Percentiles rank a stretch among this genome's conserved stretches.
These are phyloP conservation scores for Eumaeus atala DNA, from an alignment of 1,140 invertebrate genomes.

Conservation along the genomic window DNA sequence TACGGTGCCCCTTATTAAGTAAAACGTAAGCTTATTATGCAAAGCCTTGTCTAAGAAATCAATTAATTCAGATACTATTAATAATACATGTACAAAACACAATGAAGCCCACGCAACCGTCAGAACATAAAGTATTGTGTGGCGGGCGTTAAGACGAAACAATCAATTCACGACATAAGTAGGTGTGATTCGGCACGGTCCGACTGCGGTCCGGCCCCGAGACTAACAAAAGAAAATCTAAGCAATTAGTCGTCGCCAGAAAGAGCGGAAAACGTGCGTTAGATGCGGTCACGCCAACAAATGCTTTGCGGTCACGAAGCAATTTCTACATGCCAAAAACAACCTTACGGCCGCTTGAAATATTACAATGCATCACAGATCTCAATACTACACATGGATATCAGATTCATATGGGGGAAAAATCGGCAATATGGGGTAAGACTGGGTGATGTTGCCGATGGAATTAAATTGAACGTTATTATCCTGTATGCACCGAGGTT, in stretches of 20 bases:
- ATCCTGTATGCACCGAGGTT: no score
- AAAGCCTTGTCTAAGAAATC: no score
- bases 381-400: no score
- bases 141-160: conserved; percentile 65
- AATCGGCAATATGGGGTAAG: no score
- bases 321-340: conserved; percentile 29
- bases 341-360: conserved; percentile 24
- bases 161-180: conserved; percentile 71
- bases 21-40: no score
- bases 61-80: conserved; percentile 7
- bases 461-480: not conserved
- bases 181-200: conserved; percentile 68
- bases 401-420: no score
- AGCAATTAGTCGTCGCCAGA: conserved; percentile 72
- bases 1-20: no score
- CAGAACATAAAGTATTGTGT: conserved; percentile 8
- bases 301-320: conserved; percentile 47
- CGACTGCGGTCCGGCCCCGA: conserved; percentile 53
- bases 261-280: conserved; percentile 72
- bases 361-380: no score
- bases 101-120: not conserved
- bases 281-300: conserved; percentile 60
- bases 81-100: no score
- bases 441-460: not conserved
- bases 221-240: conserved; percentile 73